A percentile compares a stretch with the other conserved stretches of the same genome.
These are phyloP conservation scores for Dryococelus australis DNA, from an alignment of 2,888 invertebrate genomes.

Conservation along the genomic window DNA sequence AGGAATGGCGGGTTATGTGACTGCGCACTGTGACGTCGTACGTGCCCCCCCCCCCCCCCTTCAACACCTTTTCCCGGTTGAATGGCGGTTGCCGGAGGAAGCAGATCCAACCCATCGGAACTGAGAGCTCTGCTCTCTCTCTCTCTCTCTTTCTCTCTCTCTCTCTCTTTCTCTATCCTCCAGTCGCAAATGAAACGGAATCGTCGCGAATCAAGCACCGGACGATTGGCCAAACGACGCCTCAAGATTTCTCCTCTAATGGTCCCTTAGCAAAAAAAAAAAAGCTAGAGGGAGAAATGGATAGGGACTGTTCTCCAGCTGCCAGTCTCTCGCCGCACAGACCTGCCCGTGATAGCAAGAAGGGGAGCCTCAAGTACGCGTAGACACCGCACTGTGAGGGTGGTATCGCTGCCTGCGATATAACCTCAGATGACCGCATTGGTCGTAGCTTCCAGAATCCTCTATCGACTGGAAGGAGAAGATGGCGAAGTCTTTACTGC, in stretches of 20 bases:
- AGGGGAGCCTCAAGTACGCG: not conserved
- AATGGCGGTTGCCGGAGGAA: no score
- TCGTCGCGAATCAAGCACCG: not conserved
- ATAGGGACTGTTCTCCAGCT: not conserved
- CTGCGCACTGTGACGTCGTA: not conserved
- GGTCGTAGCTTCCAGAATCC: not conserved
- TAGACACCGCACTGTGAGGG: not conserved
- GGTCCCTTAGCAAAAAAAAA: not conserved
- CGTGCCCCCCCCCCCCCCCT: not conserved
- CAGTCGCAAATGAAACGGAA: not conserved
- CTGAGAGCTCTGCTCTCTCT: not conserved
- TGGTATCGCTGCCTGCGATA: not conserved
- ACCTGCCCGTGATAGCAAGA: no score
- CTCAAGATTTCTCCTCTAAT: not conserved
- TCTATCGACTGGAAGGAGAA: not conserved
- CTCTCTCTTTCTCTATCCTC: not conserved
- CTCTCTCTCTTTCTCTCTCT: not conserved
- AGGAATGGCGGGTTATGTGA: not conserved
- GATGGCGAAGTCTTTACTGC: not conserved
- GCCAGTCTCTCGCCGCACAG: no score
- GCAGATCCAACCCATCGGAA: no score
- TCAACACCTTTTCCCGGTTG: no score
- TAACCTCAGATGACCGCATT: not conserved
- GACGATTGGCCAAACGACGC: conserved; percentile 1
- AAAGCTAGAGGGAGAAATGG: not conserved